Base-by-base conservation (phyloP, 2,113 vertebrate genomes). In the Hydropotes inermis region DNA sequence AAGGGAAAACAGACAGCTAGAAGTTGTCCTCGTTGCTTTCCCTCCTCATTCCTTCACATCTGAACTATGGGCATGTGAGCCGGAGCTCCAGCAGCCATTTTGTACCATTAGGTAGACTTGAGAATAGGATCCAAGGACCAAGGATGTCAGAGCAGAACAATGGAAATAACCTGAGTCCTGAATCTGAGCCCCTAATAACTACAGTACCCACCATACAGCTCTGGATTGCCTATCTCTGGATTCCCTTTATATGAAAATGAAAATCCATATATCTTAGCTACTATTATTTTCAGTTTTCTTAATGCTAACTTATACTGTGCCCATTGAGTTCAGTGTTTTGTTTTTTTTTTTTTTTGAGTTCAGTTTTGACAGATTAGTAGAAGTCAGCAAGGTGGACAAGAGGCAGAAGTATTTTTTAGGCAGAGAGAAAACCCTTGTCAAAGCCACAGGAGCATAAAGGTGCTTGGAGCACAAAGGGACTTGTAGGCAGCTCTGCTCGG, bases 261-360 rank as follows among this genome's bases (percentile, higher is more conserved):
- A 79, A 55, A 33, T 3, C 15, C 36, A 50, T 55, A 13, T 81
- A 67, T 70, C 60, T 54, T 57, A 85, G 50, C n/a, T 81, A 60
- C 87, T 81, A 70, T 86, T 81, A 82, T 54, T 89, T 96, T 25
- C 4, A 17, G 43, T 55, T 89, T 87, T 39, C 45, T 55, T 82
- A 55, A 79, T 83, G 16, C 78, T 91, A 86, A 91, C 15, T 23
- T 96, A 13, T 30, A 74, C 39, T 25, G 54, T 43, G 70, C 13
- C 25, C 89, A 83, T 1, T 67, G 52, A 84, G 54, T 58, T 81
- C 58, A 84, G 13, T 82, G n/a, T n/a, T n/a, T n/a, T n/a, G n/a
- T n/a, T n/a, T 94, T 70, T 84, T 39, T 39, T 39, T 39, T 39
- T 39, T 39, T 39, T 1, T 67, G 45, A 84, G 54, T 58, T 81